Percentiles rank a stretch among this genome's conserved stretches.
Conservation (phyloP, 2,888 invertebrate genomes). For the Rhagium mordax region DNA sequence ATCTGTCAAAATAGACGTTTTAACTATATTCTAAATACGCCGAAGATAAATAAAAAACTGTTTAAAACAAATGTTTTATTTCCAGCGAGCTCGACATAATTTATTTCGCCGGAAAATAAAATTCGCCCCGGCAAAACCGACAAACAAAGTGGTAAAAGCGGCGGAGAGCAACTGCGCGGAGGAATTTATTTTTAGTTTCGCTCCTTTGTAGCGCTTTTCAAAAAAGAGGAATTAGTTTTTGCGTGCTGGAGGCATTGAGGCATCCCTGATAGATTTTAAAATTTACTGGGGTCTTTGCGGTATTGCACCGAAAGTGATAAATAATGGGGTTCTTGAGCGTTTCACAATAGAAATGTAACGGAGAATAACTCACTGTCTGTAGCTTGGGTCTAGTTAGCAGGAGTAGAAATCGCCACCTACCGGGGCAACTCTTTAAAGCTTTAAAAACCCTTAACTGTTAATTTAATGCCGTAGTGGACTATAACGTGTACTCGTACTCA, state of each 20-base stretch:
- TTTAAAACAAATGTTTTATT: slow-evolving; percentile 22
- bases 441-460: no score
- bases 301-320: not conserved
- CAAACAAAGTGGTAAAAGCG: slow-evolving; percentile 10
- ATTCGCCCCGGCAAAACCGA: slow-evolving; percentile 11
- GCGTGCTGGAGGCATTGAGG: not conserved
- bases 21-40: slow-evolving; percentile 13
- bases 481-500: no score
- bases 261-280: not conserved
- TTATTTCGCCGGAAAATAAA: slow-evolving; percentile 15
- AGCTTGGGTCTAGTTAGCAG: not conserved
- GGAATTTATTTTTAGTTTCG: slow-evolving; percentile 17
- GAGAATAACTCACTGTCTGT: not conserved
- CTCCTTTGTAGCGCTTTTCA: not conserved
- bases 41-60: slow-evolving; percentile 15
- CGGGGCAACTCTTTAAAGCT: no score
- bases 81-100: slow-evolving; percentile 12
- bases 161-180: slow-evolving; percentile 12
- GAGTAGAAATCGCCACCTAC: no score
- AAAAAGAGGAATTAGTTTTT: slow-evolving; percentile 8
- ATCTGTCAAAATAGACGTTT: slow-evolving; percentile 2
- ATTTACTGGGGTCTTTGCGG: not conserved
- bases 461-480: no score
- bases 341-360: not conserved
- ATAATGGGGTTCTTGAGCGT: not conserved